phyloP scores from a whole-genome alignment of 1,140 invertebrate genomes.

The Lethrus apterus region DNA sequence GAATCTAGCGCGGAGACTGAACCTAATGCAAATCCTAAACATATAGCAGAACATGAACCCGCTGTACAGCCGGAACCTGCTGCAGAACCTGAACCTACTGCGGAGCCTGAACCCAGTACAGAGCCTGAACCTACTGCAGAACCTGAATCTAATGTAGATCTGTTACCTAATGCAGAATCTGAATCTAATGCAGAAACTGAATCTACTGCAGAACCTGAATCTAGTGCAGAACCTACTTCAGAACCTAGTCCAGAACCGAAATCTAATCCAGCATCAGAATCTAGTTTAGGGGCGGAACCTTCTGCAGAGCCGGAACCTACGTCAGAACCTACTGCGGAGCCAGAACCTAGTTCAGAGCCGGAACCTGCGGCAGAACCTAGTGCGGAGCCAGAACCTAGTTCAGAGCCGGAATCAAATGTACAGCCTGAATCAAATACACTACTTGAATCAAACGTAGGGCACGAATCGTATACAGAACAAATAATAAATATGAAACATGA shows the following conservation, averaged over 20 bases:
- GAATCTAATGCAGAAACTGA: slow-evolving; percentile 29
- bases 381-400: slow-evolving; percentile 21
- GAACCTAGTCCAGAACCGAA: slow-evolving; percentile 21
- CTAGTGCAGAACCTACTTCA: slow-evolving; percentile 27
- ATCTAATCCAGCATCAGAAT: slow-evolving; percentile 18
- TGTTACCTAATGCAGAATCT: slow-evolving; percentile 19
- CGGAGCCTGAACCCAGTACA: slow-evolving; percentile 31
- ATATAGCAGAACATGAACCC: slow-evolving; percentile 35
- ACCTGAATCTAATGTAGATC: slow-evolving; percentile 28
- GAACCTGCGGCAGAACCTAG: slow-evolving; percentile 1
- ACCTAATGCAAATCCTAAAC: slow-evolving; percentile 30
- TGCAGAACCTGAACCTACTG: slow-evolving; percentile 26
- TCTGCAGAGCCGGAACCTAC: slow-evolving; percentile 16
- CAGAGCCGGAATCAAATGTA: slow-evolving; percentile 30
- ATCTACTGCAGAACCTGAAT: slow-evolving; percentile 31
- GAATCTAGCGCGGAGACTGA: slow-evolving; percentile 34
- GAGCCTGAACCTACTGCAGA: slow-evolving; percentile 30
- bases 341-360: slow-evolving; percentile 29
- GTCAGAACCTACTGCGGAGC: slow-evolving; percentile 27
- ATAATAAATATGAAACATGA: slow-evolving; percentile 8
- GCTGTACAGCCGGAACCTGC: slow-evolving; percentile 19
- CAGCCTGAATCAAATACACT: slow-evolving; percentile 25
- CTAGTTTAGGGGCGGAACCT: slow-evolving; percentile 18
- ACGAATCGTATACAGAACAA: slow-evolving; percentile 20
- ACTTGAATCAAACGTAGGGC: slow-evolving; percentile 7